Conservation (phyloP, 2,888 invertebrate species). For the Drosophila neutralis region DNA sequence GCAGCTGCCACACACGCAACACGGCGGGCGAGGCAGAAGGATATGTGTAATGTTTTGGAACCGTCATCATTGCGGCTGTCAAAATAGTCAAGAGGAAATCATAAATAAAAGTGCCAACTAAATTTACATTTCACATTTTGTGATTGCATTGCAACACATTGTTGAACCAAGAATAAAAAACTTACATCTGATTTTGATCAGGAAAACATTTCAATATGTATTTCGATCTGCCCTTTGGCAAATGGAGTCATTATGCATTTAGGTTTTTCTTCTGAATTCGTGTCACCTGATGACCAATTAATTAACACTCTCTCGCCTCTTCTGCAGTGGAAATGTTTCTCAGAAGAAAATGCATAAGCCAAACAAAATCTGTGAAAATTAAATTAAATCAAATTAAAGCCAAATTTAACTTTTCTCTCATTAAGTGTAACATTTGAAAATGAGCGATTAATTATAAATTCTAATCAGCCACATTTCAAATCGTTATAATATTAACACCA, state of each 20-base stretch:
- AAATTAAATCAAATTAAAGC: not conserved
- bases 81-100: constrained; percentile 72
- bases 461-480: not conserved
- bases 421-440: not conserved
- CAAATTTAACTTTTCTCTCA: not conserved
- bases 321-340: not conserved
- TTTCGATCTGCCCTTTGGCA: not conserved
- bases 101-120: constrained; percentile 56
- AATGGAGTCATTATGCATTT: not conserved
- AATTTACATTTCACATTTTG: constrained; percentile 6
- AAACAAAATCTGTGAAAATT: not conserved
- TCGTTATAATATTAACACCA: not conserved
- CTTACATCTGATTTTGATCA: not conserved
- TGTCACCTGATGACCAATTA: not conserved
- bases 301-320: not conserved
- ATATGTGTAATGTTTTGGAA: constrained; percentile 35
- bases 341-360: not conserved
- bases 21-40: not conserved
- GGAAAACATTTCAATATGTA: not conserved
- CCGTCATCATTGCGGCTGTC: constrained; percentile 65
- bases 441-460: not conserved
- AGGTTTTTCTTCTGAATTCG: not conserved
- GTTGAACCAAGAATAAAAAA: not conserved
- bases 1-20: constrained; percentile 20
- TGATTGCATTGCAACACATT: not conserved